Conservation (phyloP, 2,797 vertebrate species). For the Anguilla obscura region DNA sequence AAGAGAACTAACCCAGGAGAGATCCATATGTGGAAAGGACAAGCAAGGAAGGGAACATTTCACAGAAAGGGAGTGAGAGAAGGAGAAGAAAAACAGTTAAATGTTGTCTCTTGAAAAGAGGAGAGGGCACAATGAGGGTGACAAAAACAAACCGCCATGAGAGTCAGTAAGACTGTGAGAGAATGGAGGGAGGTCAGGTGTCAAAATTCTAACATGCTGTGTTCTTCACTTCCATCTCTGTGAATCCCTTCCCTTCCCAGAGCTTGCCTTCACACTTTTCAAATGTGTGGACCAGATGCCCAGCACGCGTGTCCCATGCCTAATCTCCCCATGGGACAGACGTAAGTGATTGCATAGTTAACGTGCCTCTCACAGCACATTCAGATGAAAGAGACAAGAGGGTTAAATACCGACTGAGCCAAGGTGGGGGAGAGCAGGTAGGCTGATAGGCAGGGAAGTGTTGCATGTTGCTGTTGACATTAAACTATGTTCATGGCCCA, state of each 20-base stretch:
- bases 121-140: background rate
- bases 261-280: slow-evolving; percentile 58
- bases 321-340: background rate
- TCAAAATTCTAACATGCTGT: background rate
- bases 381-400: background rate
- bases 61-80: background rate
- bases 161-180: slow-evolving; percentile 8
- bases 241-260: slow-evolving; percentile 41
- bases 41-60: slow-evolving; percentile 19
- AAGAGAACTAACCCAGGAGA: background rate
- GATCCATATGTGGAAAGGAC: background rate
- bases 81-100: background rate
- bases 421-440: slow-evolving; percentile 44
- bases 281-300: slow-evolving; percentile 69
- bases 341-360: background rate
- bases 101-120: background rate
- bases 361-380: background rate
- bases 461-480: slow-evolving; percentile 70
- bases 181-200: slow-evolving; percentile 4
- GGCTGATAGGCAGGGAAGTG: slow-evolving; percentile 57
- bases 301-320: slow-evolving; percentile 61
- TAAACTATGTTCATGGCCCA: slow-evolving; percentile 61
- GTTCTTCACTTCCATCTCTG: slow-evolving; percentile 15
- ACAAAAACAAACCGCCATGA: background rate
- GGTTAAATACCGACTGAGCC: background rate